A percentile compares a stretch with the other conserved stretches of the same genome.
These are phyloP conservation scores for Mythimna lalbum DNA, from an alignment of 2,888 invertebrate species.

Conservation along the genomic window DNA sequence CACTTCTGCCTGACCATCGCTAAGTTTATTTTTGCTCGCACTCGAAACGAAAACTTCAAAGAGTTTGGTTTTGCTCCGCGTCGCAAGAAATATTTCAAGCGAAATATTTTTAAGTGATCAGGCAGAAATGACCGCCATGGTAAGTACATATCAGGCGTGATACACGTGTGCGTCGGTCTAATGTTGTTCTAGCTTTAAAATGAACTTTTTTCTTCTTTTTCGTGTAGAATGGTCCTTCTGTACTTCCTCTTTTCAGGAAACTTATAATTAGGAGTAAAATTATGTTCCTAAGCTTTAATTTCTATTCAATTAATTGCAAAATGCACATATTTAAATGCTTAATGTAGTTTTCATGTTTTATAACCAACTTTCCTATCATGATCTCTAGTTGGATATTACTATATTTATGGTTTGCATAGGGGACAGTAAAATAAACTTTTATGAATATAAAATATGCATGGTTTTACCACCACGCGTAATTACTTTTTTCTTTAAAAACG, in stretches of 20 bases:
- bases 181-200: too few species aligned
- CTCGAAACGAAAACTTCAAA: too few species aligned
- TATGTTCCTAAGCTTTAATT: conserved; percentile 17
- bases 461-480: neutral
- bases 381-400: neutral
- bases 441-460: neutral
- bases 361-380: neutral
- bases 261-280: conserved; percentile 20
- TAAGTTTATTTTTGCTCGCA: too few species aligned
- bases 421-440: neutral
- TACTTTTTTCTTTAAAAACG: too few species aligned
- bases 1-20: too few species aligned
- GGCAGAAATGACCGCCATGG: too few species aligned
- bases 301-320: conserved; percentile 10
- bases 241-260: neutral
- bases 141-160: too few species aligned
- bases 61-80: too few species aligned
- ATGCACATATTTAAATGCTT: conserved; percentile 17
- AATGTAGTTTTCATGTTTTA: conserved; percentile 11
- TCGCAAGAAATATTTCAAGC: too few species aligned
- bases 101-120: too few species aligned
- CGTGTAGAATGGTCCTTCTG: conserved; percentile 9
- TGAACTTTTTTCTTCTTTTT: neutral
- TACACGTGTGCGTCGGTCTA: too few species aligned
- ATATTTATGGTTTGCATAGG: neutral